These are phyloP conservation scores for Actenoides hombroni DNA, from an alignment of 2,113 vertebrate genomes.

Conservation along the genomic window DNA sequence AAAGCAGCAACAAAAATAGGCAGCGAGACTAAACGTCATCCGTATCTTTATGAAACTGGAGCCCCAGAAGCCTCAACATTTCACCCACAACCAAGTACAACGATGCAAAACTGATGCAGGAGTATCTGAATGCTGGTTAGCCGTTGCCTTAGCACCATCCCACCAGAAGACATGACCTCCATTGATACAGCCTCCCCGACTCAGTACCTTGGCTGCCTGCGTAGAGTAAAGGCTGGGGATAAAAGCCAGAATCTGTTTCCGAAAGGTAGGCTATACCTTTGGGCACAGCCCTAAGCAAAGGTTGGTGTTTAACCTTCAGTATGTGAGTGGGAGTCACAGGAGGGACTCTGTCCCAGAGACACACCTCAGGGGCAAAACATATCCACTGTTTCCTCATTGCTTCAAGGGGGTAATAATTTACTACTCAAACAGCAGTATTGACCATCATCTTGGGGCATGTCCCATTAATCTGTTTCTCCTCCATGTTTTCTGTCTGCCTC, in stretches of 20 bases:
- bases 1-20: background rate
- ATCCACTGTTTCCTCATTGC: constrained; percentile 42
- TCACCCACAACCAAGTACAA: background rate
- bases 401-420: constrained; percentile 42
- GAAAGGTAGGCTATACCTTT: background rate
- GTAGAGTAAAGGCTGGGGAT: background rate
- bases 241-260: background rate
- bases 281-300: constrained; percentile 44
- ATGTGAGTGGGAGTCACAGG: background rate
- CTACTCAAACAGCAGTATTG: background rate
- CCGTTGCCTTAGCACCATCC: background rate
- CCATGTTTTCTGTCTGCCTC: background rate
- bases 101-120: background rate
- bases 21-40: background rate
- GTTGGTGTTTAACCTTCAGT: constrained; percentile 23
- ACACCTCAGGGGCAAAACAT: background rate
- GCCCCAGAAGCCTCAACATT: background rate
- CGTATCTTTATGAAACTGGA: background rate
- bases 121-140: background rate
- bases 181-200: background rate
- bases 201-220: background rate
- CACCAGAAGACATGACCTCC: accelerated
- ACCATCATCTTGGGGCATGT: background rate
- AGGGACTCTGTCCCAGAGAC: background rate
- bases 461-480: background rate